Evolutionary conservation across 1,140 invertebrate species (phyloP).

Genomic region (Orius insidiosus): DNA sequence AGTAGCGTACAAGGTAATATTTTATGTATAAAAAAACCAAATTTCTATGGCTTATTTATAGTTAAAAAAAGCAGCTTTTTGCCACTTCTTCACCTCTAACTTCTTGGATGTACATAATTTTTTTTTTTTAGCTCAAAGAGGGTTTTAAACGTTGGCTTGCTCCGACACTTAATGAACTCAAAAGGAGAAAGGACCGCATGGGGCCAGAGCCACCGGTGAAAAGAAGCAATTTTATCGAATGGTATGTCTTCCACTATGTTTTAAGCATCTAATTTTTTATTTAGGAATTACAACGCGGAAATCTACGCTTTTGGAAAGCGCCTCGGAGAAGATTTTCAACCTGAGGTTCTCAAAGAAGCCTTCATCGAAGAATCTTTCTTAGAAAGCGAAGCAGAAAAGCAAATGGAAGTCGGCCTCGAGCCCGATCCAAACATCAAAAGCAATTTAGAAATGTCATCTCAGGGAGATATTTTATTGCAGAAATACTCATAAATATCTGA

Average conservation of each 20-base stretch:
- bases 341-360: constrained; percentile 46
- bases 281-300: constrained; percentile 68
- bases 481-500: constrained; percentile 39
- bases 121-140: constrained; percentile 3
- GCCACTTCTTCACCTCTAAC: no score
- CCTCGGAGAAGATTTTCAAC: constrained; percentile 66
- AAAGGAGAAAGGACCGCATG: constrained; percentile 26
- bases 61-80: no score
- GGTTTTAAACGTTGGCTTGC: constrained; percentile 32
- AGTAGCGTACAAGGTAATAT: no score
- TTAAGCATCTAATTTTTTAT: constrained; percentile 12
- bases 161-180: constrained; percentile 32
- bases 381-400: constrained; percentile 44
- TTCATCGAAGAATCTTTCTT: constrained; percentile 68
- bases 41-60: no score
- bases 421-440: constrained; percentile 37
- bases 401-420: constrained; percentile 49
- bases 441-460: constrained; percentile 45
- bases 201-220: constrained; percentile 24
- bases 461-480: constrained; percentile 42
- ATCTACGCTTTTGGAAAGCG: constrained; percentile 72
- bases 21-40: no score
- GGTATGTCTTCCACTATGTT: constrained; percentile 24
- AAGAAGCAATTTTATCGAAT: constrained; percentile 50
- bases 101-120: background rate